These are phyloP conservation scores for Thrips palmi DNA, from an alignment of 1,140 invertebrate genomes.

Conservation along the genomic window DNA sequence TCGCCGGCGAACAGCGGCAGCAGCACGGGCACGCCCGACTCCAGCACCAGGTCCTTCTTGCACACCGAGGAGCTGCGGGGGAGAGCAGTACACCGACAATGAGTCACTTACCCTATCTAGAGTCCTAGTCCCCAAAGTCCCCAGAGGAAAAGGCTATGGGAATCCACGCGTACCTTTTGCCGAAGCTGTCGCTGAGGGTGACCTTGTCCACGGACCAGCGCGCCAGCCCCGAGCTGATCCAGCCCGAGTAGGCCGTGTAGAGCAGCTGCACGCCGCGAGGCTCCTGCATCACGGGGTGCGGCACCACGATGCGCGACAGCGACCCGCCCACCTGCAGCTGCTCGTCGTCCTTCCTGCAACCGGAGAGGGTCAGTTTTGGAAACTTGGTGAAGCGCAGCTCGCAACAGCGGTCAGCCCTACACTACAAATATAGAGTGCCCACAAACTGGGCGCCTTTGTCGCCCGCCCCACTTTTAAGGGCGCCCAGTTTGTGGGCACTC, in stretches of 20 bases:
- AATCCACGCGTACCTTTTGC: conserved; percentile 38
- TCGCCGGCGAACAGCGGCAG: conserved; percentile 55
- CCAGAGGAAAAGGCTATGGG: neutral
- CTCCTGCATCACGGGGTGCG: conserved; percentile 63
- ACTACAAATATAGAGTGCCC: conserved; percentile 1
- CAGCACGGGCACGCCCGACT: conserved; percentile 48
- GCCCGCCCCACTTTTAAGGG: too few species aligned
- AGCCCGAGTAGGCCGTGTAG: conserved; percentile 78
- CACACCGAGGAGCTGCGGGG: conserved; percentile 53
- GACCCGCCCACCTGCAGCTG: conserved; percentile 48
- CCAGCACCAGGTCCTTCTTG: conserved; percentile 49
- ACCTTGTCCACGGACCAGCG: conserved; percentile 68
- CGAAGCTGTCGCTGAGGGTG: conserved; percentile 66
- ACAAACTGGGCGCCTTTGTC: too few species aligned
- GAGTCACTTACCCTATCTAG: neutral
- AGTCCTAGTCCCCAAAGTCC: neutral
- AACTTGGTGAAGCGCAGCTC: too few species aligned
- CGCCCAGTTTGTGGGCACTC: too few species aligned
- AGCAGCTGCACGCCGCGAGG: conserved; percentile 49
- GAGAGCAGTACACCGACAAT: conserved; percentile 8
- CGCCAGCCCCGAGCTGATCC: conserved; percentile 69
- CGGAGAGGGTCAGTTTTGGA: neutral
- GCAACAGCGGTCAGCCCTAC: neutral
- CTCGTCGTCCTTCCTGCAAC: conserved; percentile 51
- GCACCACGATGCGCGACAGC: conserved; percentile 63